A percentile compares a stretch with the other conserved stretches of the same genome.
These are phyloP conservation scores for Zygothrica quintamaculata DNA, from an alignment of 2,888 invertebrate species.

Conservation along the genomic window DNA sequence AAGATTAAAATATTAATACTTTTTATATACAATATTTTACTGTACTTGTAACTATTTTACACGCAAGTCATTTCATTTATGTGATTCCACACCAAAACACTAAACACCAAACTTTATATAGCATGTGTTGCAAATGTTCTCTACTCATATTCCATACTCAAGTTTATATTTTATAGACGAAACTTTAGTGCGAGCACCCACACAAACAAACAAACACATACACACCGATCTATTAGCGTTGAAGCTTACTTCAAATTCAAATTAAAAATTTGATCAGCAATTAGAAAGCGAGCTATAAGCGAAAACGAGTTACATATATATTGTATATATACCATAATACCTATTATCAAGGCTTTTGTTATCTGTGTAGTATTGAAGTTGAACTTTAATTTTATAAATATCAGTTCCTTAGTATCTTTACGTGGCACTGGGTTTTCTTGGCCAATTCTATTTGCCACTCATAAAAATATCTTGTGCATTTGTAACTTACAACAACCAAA, in stretches of 20 bases:
- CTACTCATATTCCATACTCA: constrained; percentile 22
- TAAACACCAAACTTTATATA: constrained; percentile 2
- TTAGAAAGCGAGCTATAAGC: neutral
- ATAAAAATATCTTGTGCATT: constrained; percentile 53
- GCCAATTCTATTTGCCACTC: too few relatives aligned
- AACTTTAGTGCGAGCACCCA: constrained; percentile 1
- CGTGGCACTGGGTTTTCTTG: too few relatives aligned
- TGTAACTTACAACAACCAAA: constrained; percentile 46
- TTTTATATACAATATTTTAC: constrained; percentile 1
- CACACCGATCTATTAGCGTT: too few relatives aligned
- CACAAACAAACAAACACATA: too few relatives aligned
- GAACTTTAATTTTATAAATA: too few relatives aligned
- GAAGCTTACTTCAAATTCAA: too few relatives aligned
- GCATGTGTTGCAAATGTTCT: constrained; percentile 9
- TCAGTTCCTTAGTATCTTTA: constrained; percentile 9
- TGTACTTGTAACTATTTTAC: constrained; percentile 43
- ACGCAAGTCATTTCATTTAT: constrained; percentile 68
- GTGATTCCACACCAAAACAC: constrained; percentile 56
- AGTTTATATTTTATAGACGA: neutral
- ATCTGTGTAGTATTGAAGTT: too few relatives aligned
- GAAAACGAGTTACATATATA: too few relatives aligned
- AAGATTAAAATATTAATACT: constrained; percentile 31
- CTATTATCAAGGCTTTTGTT: too few relatives aligned
- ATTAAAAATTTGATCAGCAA: neutral
- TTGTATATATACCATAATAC: too few relatives aligned